Percentiles rank a stretch among this genome's conserved stretches.
Conservation (phyloP, 92 coral and sea anemone genomes). For the Pocillopora meandrina region DNA sequence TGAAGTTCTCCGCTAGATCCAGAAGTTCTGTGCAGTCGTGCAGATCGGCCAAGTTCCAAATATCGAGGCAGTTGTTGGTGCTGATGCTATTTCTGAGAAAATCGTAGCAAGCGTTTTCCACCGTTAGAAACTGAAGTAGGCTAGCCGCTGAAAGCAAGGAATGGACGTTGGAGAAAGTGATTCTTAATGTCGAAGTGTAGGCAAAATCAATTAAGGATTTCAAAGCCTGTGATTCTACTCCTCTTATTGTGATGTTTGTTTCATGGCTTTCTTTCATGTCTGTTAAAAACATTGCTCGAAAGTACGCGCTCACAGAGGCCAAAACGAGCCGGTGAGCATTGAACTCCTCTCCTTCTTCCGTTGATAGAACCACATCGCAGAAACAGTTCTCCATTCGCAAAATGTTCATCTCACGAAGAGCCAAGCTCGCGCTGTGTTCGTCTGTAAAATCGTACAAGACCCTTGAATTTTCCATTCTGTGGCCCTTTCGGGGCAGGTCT, state of each 20-base stretch:
- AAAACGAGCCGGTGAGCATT: slow-evolving; percentile 86
- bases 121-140: slow-evolving; percentile 83
- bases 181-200: slow-evolving; percentile 68
- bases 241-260: slow-evolving; percentile 69
- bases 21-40: slow-evolving; percentile 74
- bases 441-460: slow-evolving; percentile 80
- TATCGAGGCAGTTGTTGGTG: slow-evolving; percentile 80
- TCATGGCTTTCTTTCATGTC: slow-evolving; percentile 97
- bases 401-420: slow-evolving; percentile 73
- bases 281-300: slow-evolving; percentile 95
- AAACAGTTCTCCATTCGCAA: slow-evolving; percentile 83
- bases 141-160: slow-evolving; percentile 82
- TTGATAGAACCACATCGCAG: slow-evolving; percentile 81
- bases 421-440: slow-evolving; percentile 64
- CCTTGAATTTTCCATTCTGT: slow-evolving; percentile 58
- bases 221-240: slow-evolving; percentile 75
- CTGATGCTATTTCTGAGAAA: slow-evolving; percentile 82
- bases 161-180: slow-evolving; percentile 76
- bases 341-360: slow-evolving; percentile 86
- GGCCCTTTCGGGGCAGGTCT: neutral
- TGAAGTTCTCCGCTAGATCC: slow-evolving; percentile 77
- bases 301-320: slow-evolving; percentile 92
- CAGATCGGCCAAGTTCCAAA: slow-evolving; percentile 92
- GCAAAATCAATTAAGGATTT: slow-evolving; percentile 78
- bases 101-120: slow-evolving; percentile 93